phyloP scores from a whole-genome alignment of 2,888 invertebrate genomes.

The Ernsta delagoae region DNA sequence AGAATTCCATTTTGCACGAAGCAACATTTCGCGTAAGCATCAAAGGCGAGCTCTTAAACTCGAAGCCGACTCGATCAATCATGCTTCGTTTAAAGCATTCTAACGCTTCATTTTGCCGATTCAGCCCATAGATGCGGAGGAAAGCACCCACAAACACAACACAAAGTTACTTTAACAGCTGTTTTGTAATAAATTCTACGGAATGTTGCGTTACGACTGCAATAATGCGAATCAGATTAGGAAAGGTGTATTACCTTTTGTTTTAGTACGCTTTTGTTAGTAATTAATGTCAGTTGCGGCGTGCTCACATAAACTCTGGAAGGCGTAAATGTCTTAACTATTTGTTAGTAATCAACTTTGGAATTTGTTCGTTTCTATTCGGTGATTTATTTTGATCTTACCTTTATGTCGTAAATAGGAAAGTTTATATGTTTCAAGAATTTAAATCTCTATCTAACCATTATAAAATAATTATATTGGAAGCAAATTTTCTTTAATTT shows the following conservation, averaged over 20 bases:
- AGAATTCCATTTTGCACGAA: slow-evolving; percentile 81
- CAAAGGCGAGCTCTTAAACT: slow-evolving; percentile 66
- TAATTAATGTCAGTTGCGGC: slow-evolving; percentile 62
- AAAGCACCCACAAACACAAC: slow-evolving; percentile 47
- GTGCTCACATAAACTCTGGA: slow-evolving; percentile 46
- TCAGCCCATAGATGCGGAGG: slow-evolving; percentile 58
- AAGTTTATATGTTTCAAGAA: no score
- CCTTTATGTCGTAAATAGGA: not conserved
- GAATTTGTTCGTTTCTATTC: slow-evolving; percentile 11
- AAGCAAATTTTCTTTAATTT: no score
- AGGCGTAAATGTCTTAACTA: slow-evolving; percentile 38
- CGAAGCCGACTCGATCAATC: slow-evolving; percentile 60
- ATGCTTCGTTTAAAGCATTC: slow-evolving; percentile 59
- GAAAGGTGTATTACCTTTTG: slow-evolving; percentile 69
- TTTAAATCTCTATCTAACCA: no score
- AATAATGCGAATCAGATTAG: slow-evolving; percentile 80
- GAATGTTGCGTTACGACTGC: slow-evolving; percentile 73
- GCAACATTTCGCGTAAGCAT: slow-evolving; percentile 72
- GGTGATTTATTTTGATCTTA: slow-evolving; percentile 7
- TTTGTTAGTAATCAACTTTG: slow-evolving; percentile 25
- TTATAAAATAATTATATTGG: no score
- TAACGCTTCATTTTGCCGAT: slow-evolving; percentile 75
- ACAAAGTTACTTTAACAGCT: slow-evolving; percentile 64
- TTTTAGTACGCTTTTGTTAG: slow-evolving; percentile 58
- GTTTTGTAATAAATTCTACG: slow-evolving; percentile 76